These are phyloP conservation scores for Eulemur rufifrons DNA, from an alignment of 2,113 vertebrate species.

Conservation along the genomic window DNA sequence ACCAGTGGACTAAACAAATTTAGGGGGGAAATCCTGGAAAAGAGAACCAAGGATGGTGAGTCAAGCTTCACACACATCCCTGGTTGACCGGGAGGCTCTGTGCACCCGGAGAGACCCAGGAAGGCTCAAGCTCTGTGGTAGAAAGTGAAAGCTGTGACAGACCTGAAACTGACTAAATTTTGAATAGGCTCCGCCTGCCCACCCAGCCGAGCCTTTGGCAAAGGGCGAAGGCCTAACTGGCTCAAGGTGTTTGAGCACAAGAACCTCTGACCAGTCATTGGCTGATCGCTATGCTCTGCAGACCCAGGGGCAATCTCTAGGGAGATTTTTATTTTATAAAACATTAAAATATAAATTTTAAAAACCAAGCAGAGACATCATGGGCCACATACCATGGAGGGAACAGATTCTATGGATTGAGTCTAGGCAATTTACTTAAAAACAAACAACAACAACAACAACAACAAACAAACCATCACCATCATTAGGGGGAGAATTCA, in stretches of 20 bases:
- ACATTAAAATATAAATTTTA: neutral
- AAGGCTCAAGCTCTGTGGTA: neutral
- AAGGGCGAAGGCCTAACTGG: too few relatives aligned
- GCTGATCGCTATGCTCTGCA: neutral
- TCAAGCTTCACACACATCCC: neutral
- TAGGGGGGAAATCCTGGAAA: neutral
- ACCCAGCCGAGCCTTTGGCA: too few relatives aligned
- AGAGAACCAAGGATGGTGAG: neutral
- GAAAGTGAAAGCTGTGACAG: neutral
- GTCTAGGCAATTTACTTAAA: neutral
- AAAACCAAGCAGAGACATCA: neutral
- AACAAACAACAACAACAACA: neutral
- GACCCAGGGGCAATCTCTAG: neutral
- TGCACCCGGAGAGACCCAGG: neutral
- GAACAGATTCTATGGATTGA: neutral
- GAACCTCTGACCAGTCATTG: neutral
- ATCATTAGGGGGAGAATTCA: neutral
- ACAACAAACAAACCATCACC: neutral
- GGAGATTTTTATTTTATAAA: neutral
- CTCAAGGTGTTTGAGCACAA: neutral
- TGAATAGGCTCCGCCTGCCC: neutral
- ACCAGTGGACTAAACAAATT: neutral
- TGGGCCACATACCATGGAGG: neutral
- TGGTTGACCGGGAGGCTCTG: neutral
- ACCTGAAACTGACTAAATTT: neutral